These are phyloP conservation scores for Perizoma flavofasciatum DNA, from an alignment of 2,888 invertebrate species.

Conservation along the genomic window DNA sequence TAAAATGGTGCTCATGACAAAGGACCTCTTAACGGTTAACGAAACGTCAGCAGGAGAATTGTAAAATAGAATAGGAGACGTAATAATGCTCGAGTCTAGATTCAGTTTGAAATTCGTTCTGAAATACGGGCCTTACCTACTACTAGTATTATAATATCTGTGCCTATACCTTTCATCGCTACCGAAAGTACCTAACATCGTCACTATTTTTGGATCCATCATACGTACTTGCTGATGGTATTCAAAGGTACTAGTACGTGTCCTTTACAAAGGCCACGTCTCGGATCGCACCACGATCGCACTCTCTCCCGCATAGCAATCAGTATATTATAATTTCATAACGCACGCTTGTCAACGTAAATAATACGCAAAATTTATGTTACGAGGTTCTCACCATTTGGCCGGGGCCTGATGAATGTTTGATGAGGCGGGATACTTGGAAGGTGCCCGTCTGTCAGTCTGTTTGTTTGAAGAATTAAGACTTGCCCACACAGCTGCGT, in stretches of 20 bases:
- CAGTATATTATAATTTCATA: slow-evolving; percentile 80
- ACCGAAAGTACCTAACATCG: no score
- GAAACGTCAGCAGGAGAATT: no score
- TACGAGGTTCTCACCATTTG: slow-evolving; percentile 81
- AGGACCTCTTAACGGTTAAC: no score
- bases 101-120: no score
- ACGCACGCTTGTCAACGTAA: slow-evolving; percentile 79
- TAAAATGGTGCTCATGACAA: no score
- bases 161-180: no score
- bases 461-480: slow-evolving; percentile 9
- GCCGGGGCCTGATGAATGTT: slow-evolving; percentile 70
- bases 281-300: slow-evolving; percentile 48
- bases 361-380: slow-evolving; percentile 84
- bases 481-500: no score
- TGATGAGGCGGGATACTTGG: slow-evolving; percentile 61
- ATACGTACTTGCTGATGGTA: slow-evolving; percentile 34
- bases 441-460: slow-evolving; percentile 40
- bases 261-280: slow-evolving; percentile 61
- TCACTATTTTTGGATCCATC: no score
- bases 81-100: no score
- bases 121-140: no score
- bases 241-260: slow-evolving; percentile 41
- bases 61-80: no score
- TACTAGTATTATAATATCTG: no score
- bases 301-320: slow-evolving; percentile 70